Evolutionary conservation across 2,797 vertebrate genomes (phyloP).

Genomic region (Adelosebastes latens): DNA sequence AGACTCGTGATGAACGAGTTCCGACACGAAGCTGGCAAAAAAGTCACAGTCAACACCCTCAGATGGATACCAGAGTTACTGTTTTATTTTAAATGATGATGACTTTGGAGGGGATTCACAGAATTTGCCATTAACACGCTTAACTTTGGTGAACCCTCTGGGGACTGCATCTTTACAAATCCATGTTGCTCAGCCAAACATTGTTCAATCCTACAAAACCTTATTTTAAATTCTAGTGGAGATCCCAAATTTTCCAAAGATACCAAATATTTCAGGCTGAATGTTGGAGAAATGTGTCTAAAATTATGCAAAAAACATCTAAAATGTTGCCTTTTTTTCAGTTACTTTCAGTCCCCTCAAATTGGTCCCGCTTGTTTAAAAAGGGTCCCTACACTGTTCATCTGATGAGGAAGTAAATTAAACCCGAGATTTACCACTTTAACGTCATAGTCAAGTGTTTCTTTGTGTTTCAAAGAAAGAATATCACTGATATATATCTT

Average conservation of each 20-base stretch:
- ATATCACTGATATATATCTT: no score
- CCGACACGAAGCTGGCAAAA: neutral
- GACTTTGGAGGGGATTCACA: neutral
- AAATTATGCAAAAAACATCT: neutral
- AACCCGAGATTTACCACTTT: no score
- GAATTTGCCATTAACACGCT: neutral
- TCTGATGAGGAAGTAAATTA: no score
- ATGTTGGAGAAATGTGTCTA: neutral
- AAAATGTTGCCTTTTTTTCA: neutral
- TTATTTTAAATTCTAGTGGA: neutral
- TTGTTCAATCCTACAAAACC: neutral
- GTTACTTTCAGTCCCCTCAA: no score
- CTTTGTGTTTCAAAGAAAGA: no score
- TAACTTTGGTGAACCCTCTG: neutral
- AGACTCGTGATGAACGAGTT: no score
- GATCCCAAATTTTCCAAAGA: neutral
- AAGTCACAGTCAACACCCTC: neutral
- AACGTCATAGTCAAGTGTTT: no score
- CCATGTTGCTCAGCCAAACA: neutral
- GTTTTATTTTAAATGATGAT: neutral
- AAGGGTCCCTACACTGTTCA: no score
- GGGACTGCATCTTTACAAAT: neutral
- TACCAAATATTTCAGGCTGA: neutral
- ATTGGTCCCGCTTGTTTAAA: no score
- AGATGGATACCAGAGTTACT: neutral